Percentiles rank a stretch among this genome's conserved stretches.
Evolutionary conservation across 2,888 invertebrate genomes (phyloP).

Genomic region (Tetropium fuscum): DNA sequence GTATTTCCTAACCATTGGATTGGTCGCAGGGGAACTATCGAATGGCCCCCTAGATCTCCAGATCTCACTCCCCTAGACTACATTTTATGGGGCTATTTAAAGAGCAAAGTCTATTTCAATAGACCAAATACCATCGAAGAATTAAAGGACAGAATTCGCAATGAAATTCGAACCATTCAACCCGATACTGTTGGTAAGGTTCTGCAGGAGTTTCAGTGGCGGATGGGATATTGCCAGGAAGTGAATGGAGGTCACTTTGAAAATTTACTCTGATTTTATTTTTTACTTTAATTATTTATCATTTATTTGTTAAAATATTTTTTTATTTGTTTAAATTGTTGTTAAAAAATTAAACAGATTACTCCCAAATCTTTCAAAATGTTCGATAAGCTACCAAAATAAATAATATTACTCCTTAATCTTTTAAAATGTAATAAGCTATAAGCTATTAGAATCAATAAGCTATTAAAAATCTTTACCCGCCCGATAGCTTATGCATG

Average conservation of each 20-base stretch:
- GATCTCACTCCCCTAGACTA: constrained; percentile 27
- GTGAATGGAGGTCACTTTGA: constrained; percentile 1
- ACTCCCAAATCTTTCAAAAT: too few species aligned
- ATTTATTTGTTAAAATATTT: too few species aligned
- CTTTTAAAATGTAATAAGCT: too few species aligned
- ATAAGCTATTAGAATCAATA: too few species aligned
- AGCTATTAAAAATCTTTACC: too few species aligned
- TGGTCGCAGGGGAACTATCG: constrained; percentile 15
- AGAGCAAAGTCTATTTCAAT: constrained; percentile 24
- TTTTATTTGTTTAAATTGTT: too few species aligned
- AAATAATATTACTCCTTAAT: too few species aligned
- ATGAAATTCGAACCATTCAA: constrained; percentile 11
- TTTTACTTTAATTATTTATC: too few species aligned
- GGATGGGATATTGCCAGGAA: constrained; percentile 3
- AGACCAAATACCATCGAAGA: constrained; percentile 21
- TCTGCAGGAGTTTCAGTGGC: constrained; percentile 7
- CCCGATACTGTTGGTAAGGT: not conserved
- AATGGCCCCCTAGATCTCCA: constrained; percentile 28
- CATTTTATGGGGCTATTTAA: constrained; percentile 33
- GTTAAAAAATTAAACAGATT: too few species aligned
- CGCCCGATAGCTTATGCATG: too few species aligned
- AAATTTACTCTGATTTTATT: too few species aligned
- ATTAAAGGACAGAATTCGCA: constrained; percentile 12
- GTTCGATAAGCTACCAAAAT: too few species aligned
- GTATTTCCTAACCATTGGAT: constrained; percentile 28